Evolutionary conservation across 2,888 invertebrate genomes (phyloP).

Genomic region (Pristionchus arcanus): DNA sequence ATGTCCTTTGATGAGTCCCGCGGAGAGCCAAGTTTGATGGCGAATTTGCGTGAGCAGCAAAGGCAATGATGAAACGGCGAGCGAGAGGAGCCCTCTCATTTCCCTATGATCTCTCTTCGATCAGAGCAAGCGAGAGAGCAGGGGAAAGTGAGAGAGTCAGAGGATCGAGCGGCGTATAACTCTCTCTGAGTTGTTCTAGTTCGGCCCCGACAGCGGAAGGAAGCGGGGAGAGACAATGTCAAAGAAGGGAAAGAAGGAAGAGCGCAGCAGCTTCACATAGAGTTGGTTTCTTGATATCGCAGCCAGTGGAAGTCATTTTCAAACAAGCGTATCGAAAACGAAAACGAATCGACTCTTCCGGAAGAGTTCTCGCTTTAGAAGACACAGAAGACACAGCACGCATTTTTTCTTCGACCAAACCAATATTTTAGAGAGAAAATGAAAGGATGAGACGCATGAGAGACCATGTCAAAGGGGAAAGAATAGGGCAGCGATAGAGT

Average conservation of each 20-base stretch:
- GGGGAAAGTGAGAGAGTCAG: neutral
- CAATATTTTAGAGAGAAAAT: too few relatives aligned
- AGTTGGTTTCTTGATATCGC: too few relatives aligned
- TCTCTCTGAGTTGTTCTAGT: neutral
- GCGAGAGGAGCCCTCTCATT: neutral
- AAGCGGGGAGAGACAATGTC: neutral
- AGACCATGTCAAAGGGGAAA: neutral
- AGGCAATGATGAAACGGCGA: neutral
- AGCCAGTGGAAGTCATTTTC: too few relatives aligned
- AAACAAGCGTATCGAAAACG: too few relatives aligned
- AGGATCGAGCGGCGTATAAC: conserved; percentile 3
- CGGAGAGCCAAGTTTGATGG: conserved; percentile 6
- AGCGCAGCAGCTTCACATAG: neutral
- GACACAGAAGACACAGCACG: too few relatives aligned
- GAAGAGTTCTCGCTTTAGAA: too few relatives aligned
- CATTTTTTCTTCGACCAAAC: too few relatives aligned
- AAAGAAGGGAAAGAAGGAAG: neutral
- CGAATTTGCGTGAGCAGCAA: neutral
- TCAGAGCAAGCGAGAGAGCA: neutral
- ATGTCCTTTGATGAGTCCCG: neutral
- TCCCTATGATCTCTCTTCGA: too few relatives aligned
- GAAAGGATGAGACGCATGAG: too few relatives aligned
- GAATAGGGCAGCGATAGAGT: neutral
- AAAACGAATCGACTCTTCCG: too few relatives aligned
- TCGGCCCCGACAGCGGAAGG: neutral